These are phyloP conservation scores for Ricordea florida DNA, from an alignment of 92 coral and sea anemone genomes.

Conservation along the genomic window DNA sequence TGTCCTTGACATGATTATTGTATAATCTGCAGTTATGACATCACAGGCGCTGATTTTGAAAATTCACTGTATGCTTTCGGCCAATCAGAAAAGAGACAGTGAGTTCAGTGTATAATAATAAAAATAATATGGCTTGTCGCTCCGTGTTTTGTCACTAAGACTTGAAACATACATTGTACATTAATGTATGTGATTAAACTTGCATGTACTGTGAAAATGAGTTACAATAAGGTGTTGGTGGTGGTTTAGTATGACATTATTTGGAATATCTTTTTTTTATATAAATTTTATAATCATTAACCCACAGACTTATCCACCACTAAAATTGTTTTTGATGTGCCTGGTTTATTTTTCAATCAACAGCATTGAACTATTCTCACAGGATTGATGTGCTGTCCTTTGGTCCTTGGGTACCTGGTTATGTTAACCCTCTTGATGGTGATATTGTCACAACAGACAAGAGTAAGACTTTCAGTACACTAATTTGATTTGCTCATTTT, in stretches of 20 bases:
- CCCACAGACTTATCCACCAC: not conserved
- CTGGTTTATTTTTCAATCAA: not conserved
- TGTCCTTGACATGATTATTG: no score
- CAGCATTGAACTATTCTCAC: conserved; percentile 92
- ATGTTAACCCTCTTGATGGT: conserved; percentile 90
- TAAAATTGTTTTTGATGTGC: not conserved
- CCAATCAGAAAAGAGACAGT: no score
- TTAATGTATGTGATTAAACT: no score
- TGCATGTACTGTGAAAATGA: no score
- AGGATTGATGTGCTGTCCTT: conserved; percentile 93
- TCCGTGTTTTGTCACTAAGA: no score
- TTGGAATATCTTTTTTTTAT: not conserved
- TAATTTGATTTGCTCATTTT: not conserved
- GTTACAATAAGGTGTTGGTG: not conserved
- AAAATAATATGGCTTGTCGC: no score
- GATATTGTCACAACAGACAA: conserved; percentile 82
- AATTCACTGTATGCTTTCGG: no score
- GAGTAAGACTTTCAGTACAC: conserved; percentile 47
- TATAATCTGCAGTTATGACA: no score
- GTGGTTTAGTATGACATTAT: not conserved
- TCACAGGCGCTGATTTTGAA: no score
- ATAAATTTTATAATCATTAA: not conserved
- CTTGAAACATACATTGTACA: no score
- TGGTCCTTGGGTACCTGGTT: conserved; percentile 85
- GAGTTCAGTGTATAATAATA: no score